These are phyloP conservation scores for Fragum sueziense DNA, from an alignment of 2,888 invertebrate species.

Conservation along the genomic window DNA sequence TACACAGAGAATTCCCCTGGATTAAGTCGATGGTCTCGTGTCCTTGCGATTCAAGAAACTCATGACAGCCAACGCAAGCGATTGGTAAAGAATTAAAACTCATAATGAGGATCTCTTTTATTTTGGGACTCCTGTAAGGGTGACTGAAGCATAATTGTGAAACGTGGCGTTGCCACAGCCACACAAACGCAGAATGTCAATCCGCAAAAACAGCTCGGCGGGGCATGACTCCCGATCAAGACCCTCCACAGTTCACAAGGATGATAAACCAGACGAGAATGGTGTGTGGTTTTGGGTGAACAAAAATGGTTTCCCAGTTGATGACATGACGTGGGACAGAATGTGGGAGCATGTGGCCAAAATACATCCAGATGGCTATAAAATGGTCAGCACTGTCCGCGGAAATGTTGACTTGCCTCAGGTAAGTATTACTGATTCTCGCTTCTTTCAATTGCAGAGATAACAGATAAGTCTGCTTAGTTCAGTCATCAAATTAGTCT, in stretches of 20 bases:
- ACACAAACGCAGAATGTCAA: not conserved
- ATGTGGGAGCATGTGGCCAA: conserved; percentile 81
- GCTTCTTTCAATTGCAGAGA: too few relatives aligned
- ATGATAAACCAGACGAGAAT: conserved; percentile 76
- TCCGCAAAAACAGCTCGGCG: conserved; percentile 18
- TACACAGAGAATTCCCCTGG: too few relatives aligned
- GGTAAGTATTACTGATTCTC: conserved; percentile 67
- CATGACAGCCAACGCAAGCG: too few relatives aligned
- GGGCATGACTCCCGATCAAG: conserved; percentile 42
- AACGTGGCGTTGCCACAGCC: not conserved
- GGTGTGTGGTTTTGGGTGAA: conserved; percentile 81
- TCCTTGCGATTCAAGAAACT: too few relatives aligned
- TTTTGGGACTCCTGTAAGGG: not conserved
- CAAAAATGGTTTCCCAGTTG: conserved; percentile 80
- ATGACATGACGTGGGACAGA: conserved; percentile 80
- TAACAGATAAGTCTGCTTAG: too few relatives aligned
- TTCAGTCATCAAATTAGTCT: too few relatives aligned
- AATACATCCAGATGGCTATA: conserved; percentile 77
- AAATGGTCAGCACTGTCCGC: conserved; percentile 69
- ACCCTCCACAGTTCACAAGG: conserved; percentile 60
- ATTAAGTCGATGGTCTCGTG: too few relatives aligned
- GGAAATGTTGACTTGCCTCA: conserved; percentile 66
- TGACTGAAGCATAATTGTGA: not conserved
- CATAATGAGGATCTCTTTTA: too few relatives aligned
- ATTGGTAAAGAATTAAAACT: too few relatives aligned